Base-by-base conservation (phyloP, 2,797 vertebrate species). In the Thunnus albacares region DNA sequence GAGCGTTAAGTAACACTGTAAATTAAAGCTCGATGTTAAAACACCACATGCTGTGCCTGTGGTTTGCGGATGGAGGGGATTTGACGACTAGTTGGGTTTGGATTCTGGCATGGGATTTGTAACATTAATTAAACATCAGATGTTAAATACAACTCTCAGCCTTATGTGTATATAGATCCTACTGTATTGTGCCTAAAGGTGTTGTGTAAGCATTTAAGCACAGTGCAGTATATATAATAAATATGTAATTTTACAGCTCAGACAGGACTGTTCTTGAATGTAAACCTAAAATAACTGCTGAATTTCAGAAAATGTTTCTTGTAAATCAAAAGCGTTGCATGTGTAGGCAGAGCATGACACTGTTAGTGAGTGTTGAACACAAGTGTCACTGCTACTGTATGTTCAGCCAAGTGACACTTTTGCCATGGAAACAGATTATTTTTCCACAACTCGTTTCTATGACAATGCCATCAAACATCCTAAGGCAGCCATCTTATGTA, bases 381-480 rank as follows among this genome's bases (percentile, higher is more conserved):
- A 63, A 88, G 87, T 83, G 80, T 67, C 81, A 76, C 83, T 9
- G 85, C 82, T 79, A 70, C 84, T 82, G 89, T 84, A 79, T 84
- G 87, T 82, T 89, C 89, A 91, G 83, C 84, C 82, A 82, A 91
- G 87, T 84, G 90, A 89, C 87, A 90, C 86, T 83, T 91, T 92
- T 87, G 79, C 92, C 91, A 94, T 93, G 91, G 93, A 91, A 94
- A 94, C 92, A 82, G 81, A 88, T 87, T 78, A 84, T 88, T 72
- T 77, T 86, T 72, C 81, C 74, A 67, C 79, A 69, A 85, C 85
- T 86, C 78, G 83, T 93, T 86, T 83, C 87, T 89, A 91, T 91
- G 89, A 84, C 90, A 91, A 93, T 80, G 0, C 64, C 72, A 82
- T 89, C 89, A 91, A 93, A 90, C 88, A 89, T 80, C 82, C 83